Evolutionary conservation across 2,113 vertebrate species (phyloP).

Genomic region (Pituophis catenifer): DNA sequence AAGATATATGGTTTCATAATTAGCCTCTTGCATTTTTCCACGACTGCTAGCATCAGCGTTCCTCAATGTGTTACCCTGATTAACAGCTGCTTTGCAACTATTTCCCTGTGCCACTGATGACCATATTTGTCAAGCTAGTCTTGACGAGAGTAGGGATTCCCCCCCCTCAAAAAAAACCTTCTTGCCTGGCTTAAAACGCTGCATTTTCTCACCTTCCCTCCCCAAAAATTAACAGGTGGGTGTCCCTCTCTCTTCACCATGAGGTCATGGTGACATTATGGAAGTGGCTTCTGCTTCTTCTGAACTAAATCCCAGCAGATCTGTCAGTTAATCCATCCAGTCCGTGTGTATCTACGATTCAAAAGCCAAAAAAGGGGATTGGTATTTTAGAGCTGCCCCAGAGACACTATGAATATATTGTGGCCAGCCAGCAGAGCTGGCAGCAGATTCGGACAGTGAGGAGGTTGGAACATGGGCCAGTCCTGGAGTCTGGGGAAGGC

Average conservation of each 20-base stretch:
- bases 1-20: slow-evolving; percentile 83
- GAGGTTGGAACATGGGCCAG: too few species aligned
- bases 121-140: slow-evolving; percentile 76
- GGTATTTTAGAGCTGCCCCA: too few species aligned
- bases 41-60: slow-evolving; percentile 83
- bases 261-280: slow-evolving; percentile 56
- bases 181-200: slow-evolving; percentile 68
- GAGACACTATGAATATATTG: too few species aligned
- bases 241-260: slow-evolving; percentile 40
- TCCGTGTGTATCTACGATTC: neutral
- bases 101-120: slow-evolving; percentile 76
- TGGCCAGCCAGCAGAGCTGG: too few species aligned
- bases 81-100: slow-evolving; percentile 84
- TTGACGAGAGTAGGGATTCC: slow-evolving; percentile 75
- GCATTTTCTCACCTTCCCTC: slow-evolving; percentile 56
- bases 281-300: slow-evolving; percentile 27
- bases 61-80: slow-evolving; percentile 77
- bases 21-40: slow-evolving; percentile 79
- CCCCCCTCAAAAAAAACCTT: neutral
- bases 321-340: too few species aligned
- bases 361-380: neutral
- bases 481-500: too few species aligned
- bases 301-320: neutral
- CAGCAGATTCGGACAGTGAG: too few species aligned
- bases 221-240: neutral